Base-by-base conservation (phyloP, 2,888 invertebrate species). In the Brenthis ino region DNA sequence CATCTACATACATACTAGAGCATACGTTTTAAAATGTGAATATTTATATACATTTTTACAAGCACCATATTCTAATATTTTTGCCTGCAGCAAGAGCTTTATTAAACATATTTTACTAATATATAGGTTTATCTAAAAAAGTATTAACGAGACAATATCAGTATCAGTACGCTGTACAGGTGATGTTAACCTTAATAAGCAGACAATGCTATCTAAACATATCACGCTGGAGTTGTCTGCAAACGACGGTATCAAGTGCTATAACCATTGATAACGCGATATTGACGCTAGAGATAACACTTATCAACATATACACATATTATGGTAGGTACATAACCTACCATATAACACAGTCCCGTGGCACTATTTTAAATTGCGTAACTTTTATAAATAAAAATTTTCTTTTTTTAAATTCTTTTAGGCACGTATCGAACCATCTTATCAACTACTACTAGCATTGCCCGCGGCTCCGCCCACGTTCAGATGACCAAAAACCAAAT, bases 161-260 rank as follows among this genome's bases (percentile, higher is more conserved):
- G 12, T 48, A 48, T 8, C 47, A 16, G 28, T 11, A 48, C 24
- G n/a, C 5, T n/a, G 28, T 28, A 28, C 24, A 58, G 48, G 14
- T 14, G 47, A 58, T 58, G 48, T 48, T n/a, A 12, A 58, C 58
- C 48, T 48, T 47, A 48, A 24, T 85, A 80, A 77, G 79, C 82
- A 84, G 81, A 83, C 81, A 80, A 82, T 79, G 77, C 78, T 82
- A 79, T 79, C 80, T 84, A 86, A 91, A 89, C 85, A 88, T 88
- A 87, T 87, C 90, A 79, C 75, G 77, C 80, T 83, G 82, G 80
- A 87, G 85, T 79, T 82, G 81, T 84, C 83, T 79, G 83, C 81
- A 85, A 86, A 84, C 84, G 79, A 80, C 82, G 82, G 81, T 86
- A 85, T 86, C 85, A 82, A 84, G 82, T 82, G 82, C 79, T 85